Conservation (phyloP, 1,140 invertebrate genomes). For the Lepidostoma basale region DNA sequence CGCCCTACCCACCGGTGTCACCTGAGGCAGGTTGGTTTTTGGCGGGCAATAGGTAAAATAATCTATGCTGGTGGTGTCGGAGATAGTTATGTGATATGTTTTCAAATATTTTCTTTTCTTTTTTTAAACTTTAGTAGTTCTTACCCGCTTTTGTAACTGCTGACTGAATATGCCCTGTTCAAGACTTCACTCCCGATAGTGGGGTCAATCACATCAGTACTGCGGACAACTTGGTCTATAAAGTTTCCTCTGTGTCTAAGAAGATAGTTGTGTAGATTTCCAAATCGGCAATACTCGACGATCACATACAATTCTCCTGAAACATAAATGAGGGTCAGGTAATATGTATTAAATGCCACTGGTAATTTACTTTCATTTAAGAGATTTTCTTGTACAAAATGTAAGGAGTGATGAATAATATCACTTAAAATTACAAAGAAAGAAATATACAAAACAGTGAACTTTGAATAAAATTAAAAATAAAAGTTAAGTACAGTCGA, state of each 20-base stretch:
- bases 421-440: neutral
- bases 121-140: too few species aligned
- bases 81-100: too few species aligned
- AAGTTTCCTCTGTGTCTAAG: constrained; percentile 76
- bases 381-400: neutral
- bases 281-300: constrained; percentile 91
- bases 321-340: too few species aligned
- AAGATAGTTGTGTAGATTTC: constrained; percentile 88
- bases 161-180: constrained; percentile 60
- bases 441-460: neutral
- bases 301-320: constrained; percentile 86
- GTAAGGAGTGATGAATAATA: neutral
- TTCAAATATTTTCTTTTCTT: too few species aligned
- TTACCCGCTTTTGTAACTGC: constrained; percentile 61
- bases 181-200: constrained; percentile 64
- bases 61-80: too few species aligned
- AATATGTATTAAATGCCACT: neutral
- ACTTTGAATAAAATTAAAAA: neutral
- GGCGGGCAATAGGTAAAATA: too few species aligned
- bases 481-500: too few species aligned
- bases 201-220: constrained; percentile 70
- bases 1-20: too few species aligned
- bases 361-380: neutral
- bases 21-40: too few species aligned
- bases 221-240: constrained; percentile 77